phyloP scores from a whole-genome alignment of 2,888 invertebrate species.

The Nycteola revayana region DNA sequence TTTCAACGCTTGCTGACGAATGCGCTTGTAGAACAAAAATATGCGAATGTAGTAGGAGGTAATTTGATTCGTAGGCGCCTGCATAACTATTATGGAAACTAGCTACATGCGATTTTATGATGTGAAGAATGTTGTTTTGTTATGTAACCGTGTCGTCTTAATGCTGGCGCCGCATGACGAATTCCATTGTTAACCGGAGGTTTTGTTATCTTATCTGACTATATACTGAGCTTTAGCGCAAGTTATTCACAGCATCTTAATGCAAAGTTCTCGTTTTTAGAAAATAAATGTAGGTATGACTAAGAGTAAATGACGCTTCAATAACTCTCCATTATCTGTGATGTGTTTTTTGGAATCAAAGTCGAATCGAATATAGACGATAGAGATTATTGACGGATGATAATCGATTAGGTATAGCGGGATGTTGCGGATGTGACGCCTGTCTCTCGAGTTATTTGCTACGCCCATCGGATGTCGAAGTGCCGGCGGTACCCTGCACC shows the following conservation, averaged over 20 bases:
- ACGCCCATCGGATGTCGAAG: constrained; percentile 54
- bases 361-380: constrained; percentile 15
- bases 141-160: too few relatives aligned
- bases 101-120: too few relatives aligned
- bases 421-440: constrained; percentile 18
- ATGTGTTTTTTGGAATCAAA: constrained; percentile 23
- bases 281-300: too few relatives aligned
- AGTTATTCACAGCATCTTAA: too few relatives aligned
- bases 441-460: constrained; percentile 22
- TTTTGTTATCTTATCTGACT: constrained; percentile 44
- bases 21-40: background rate
- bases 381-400: constrained; percentile 18
- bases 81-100: too few relatives aligned
- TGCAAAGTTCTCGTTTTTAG: too few relatives aligned
- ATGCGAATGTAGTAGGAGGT: background rate
- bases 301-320: too few relatives aligned
- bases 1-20: too few relatives aligned
- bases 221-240: constrained; percentile 28
- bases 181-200: constrained; percentile 23
- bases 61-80: too few relatives aligned
- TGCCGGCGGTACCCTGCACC: constrained; percentile 38
- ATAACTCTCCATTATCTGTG: constrained; percentile 25
- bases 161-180: too few relatives aligned
- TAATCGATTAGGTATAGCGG: constrained; percentile 18
- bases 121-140: too few relatives aligned